Conservation (phyloP, 2,888 invertebrate species). For the Eupithecia pulchellata region DNA sequence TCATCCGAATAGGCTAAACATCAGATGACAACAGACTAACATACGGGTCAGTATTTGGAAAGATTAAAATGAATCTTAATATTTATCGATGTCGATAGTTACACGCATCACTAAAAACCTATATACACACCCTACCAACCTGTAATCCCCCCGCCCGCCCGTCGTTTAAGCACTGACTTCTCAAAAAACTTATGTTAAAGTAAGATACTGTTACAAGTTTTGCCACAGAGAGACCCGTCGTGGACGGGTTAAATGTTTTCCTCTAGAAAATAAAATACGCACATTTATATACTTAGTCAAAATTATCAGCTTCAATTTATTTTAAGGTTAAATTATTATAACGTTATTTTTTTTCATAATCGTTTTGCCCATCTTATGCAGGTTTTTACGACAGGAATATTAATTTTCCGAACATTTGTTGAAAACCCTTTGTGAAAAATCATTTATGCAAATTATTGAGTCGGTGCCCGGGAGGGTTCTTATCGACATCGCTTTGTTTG, state of each 20-base stretch:
- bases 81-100: background rate
- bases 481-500: conserved; percentile 44
- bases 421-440: conserved; percentile 43
- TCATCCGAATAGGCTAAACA: too few relatives aligned
- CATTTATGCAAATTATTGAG: conserved; percentile 48
- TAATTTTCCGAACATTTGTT: conserved; percentile 49
- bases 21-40: background rate
- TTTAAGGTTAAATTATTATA: conserved; percentile 35
- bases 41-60: background rate
- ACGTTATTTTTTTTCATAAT: conserved; percentile 51
- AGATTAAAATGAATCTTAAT: background rate
- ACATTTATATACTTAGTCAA: background rate
- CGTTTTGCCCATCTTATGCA: conserved; percentile 55
- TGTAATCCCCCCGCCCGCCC: conserved; percentile 76
- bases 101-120: conserved; percentile 57
- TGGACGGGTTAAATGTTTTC: conserved; percentile 47
- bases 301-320: conserved; percentile 11
- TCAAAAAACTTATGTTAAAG: conserved; percentile 84
- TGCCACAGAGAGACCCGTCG: conserved; percentile 52
- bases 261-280: conserved; percentile 49
- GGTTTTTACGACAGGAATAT: conserved; percentile 50
- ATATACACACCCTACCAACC: conserved; percentile 74
- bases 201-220: conserved; percentile 77
- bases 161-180: conserved; percentile 84
- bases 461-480: conserved; percentile 27